phyloP scores from a whole-genome alignment of 2,113 vertebrate species.

The Notiomystis cincta region DNA sequence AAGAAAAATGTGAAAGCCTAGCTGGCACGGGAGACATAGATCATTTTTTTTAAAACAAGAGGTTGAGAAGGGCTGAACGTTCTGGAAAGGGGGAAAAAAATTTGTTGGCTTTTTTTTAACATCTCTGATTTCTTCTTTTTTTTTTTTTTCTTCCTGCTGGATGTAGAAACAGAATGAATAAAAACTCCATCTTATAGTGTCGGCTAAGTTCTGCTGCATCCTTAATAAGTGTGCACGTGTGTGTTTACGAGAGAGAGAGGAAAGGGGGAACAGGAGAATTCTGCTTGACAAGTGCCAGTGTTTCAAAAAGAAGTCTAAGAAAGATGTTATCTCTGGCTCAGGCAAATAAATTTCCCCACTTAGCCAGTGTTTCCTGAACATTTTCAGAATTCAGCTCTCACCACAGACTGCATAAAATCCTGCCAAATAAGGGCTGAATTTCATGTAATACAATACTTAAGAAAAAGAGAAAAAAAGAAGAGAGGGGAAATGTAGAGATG shows the following conservation, averaged over 20 bases:
- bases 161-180: constrained; percentile 39
- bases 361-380: constrained; percentile 54
- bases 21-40: not conserved
- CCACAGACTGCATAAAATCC: constrained; percentile 59
- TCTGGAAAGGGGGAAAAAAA: constrained; percentile 29
- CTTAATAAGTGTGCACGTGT: constrained; percentile 1
- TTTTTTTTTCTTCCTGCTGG: not conserved
- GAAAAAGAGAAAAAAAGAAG: constrained; percentile 1
- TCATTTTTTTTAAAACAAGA: constrained; percentile 50
- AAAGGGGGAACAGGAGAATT: constrained; percentile 43
- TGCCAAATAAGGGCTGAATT: constrained; percentile 59
- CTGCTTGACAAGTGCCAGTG: constrained; percentile 57
- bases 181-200: constrained; percentile 35
- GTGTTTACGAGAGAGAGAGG: not conserved
- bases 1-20: constrained; percentile 63
- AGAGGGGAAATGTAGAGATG: not conserved
- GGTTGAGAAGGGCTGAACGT: constrained; percentile 34
- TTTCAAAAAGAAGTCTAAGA: constrained; percentile 58
- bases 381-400: constrained; percentile 62
- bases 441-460: constrained; percentile 55
- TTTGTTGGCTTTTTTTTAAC: not conserved
- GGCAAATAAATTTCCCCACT: constrained; percentile 61
- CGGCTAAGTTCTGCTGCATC: constrained; percentile 32
- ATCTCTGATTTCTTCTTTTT: constrained; percentile 20
- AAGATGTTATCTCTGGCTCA: constrained; percentile 59